These are phyloP conservation scores for Aromia moschata DNA, from an alignment of 2,888 invertebrate species.

Conservation along the genomic window DNA sequence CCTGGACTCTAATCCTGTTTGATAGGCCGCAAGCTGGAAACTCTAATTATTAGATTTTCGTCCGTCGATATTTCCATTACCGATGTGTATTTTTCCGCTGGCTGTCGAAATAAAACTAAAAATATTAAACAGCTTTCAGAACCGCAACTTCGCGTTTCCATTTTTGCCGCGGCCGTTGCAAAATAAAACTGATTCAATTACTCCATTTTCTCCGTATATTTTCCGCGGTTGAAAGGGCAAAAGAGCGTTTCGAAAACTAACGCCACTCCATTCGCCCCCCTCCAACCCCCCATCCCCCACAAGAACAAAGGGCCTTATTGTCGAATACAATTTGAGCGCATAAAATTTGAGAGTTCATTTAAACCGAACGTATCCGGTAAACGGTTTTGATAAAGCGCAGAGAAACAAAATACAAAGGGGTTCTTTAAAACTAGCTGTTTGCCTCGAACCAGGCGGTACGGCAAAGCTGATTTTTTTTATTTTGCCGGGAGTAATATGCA, in stretches of 20 bases:
- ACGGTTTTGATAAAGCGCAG: constrained; percentile 14
- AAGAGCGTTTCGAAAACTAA: constrained; percentile 18
- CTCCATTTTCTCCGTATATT: constrained; percentile 8
- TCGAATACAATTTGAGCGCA: constrained; percentile 28
- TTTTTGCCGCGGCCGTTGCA: background rate
- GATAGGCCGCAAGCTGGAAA: too few relatives aligned
- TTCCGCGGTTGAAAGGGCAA: constrained; percentile 2
- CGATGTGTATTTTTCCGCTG: too few relatives aligned
- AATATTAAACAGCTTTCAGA: background rate
- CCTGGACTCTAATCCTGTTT: too few relatives aligned
- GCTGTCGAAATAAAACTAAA: too few relatives aligned
- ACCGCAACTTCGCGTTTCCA: background rate
- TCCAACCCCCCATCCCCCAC: too few relatives aligned
- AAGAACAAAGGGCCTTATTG: constrained; percentile 28
- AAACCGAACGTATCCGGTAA: constrained; percentile 17
- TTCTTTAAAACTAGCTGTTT: constrained; percentile 8
- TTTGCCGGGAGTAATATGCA: too few relatives aligned
- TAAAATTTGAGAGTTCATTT: constrained; percentile 29
- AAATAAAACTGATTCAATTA: constrained; percentile 15
- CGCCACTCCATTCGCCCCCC: constrained; percentile 13
- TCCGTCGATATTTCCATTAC: too few relatives aligned
- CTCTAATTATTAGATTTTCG: too few relatives aligned
- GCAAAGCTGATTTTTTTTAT: too few relatives aligned
- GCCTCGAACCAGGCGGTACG: too few relatives aligned
- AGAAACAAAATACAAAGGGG: constrained; percentile 15